Base-by-base conservation (phyloP, 2,113 vertebrate genomes). In the Elachura formosa region DNA sequence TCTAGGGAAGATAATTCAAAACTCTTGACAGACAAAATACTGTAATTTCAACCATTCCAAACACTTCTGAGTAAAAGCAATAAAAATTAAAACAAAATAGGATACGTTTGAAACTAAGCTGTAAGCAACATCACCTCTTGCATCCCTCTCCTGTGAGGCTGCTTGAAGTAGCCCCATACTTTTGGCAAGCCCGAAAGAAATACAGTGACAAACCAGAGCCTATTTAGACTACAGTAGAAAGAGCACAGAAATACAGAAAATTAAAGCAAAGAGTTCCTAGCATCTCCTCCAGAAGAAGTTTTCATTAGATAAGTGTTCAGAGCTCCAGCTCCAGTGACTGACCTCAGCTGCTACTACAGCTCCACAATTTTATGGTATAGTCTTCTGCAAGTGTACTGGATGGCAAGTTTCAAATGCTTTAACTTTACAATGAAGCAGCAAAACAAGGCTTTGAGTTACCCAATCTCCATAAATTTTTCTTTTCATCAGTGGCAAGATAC, bases 201-300 rank as follows among this genome's bases (percentile, higher is more conserved):
- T 24, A 79, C 0, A 8, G 6, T 79, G 49, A 64, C 25, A 54
- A 82, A 84, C 31, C 18, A 25, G 5, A 91, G 29, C 16, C 31
- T 26, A 25, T 78, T 82, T 38, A 61, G 22, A 56, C 25, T 23
- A 41, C 11, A 81, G 51, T 2, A 91, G 34, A 73, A 84, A 82
- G 45, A 81, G 17, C 16, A 68, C 0, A 0, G 33, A 82, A 85
- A 80, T n/a, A 69, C 0, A 85, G 38, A 33, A 67, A 83, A 59
- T 12, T 17, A 90, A 83, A 89, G 41, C 41, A 82, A 87, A 61
- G 31, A 43, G 23, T 55, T 19, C 29, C 21, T 41, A 76, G 33
- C 61, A 38, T 15, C 21, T 81, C 7, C 20, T 16, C 10, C 10
- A 38, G 40, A 72, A 87, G 33, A 1, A 87, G 29, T 20, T 92